Conservation (phyloP, 2,797 vertebrate genomes). For the Anableps anableps region DNA sequence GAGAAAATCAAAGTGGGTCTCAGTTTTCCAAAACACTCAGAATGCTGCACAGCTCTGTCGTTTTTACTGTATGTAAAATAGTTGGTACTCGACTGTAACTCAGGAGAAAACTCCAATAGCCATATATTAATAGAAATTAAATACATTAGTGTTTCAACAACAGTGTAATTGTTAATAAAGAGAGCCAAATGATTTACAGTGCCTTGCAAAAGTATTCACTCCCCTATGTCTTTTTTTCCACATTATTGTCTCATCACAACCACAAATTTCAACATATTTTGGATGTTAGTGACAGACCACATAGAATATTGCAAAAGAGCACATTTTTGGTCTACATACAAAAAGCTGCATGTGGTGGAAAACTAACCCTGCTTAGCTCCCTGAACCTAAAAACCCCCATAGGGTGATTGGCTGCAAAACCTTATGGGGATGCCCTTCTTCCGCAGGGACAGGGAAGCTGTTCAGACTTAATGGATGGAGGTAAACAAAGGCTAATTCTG, state of each 20-base stretch:
- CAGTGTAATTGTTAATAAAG: constrained; percentile 26
- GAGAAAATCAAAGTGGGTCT: constrained; percentile 56
- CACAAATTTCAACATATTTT: too few species aligned
- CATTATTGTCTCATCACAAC: too few species aligned
- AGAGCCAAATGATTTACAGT: not conserved
- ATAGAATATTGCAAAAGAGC: too few species aligned
- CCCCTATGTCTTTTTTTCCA: not conserved
- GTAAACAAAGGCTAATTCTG: too few species aligned
- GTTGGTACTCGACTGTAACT: constrained; percentile 51
- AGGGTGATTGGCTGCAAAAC: too few species aligned
- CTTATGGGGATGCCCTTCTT: too few species aligned
- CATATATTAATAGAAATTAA: constrained; percentile 17
- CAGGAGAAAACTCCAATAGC: constrained; percentile 37
- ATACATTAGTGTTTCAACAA: constrained; percentile 2
- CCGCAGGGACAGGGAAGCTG: too few species aligned
- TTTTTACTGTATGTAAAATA: constrained; percentile 60
- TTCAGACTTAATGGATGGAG: too few species aligned
- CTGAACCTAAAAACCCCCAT: too few species aligned
- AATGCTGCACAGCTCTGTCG: constrained; percentile 59
- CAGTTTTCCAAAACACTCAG: constrained; percentile 41
- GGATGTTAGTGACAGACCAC: not conserved
- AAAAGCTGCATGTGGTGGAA: not conserved
- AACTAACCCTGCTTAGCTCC: too few species aligned
- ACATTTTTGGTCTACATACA: too few species aligned
- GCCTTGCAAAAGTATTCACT: not conserved